These are phyloP conservation scores for Megaptera novaeangliae DNA, from an alignment of 2,113 vertebrate genomes.

Conservation along the genomic window DNA sequence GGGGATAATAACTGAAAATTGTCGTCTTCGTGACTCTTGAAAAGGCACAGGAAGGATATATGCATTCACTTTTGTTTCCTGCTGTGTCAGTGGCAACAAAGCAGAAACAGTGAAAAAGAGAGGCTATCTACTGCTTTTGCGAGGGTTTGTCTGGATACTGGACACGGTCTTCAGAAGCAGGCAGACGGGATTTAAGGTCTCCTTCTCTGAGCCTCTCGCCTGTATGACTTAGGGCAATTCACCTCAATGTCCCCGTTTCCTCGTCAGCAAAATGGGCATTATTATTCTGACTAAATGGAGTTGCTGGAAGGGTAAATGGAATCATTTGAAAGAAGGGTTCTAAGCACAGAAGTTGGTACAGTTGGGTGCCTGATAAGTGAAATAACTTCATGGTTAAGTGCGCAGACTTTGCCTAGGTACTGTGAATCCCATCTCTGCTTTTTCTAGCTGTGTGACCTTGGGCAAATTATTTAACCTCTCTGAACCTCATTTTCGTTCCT, in stretches of 20 bases:
- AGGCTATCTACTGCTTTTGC: neutral
- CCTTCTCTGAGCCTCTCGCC: neutral
- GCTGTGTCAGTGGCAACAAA: neutral
- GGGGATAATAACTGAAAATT: neutral
- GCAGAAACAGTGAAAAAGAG: neutral
- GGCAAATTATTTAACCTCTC: neutral
- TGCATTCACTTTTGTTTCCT: neutral
- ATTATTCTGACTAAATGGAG: neutral
- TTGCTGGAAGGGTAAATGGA: neutral
- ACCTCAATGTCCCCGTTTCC: neutral
- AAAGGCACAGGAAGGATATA: neutral
- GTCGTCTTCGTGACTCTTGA: neutral
- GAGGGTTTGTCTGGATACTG: neutral
- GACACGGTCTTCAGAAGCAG: neutral
- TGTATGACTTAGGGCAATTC: neutral
- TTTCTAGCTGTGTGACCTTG: neutral
- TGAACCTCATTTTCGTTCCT: neutral
- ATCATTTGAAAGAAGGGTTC: neutral
- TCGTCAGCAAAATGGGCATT: neutral
- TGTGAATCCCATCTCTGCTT: neutral
- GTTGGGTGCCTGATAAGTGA: neutral
- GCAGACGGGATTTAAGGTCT: neutral
- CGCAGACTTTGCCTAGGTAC: neutral
- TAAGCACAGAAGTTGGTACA: neutral
- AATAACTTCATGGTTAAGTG: neutral